These are phyloP conservation scores for Marmota flaviventris DNA, from an alignment of 2,113 vertebrate species.

Conservation along the genomic window DNA sequence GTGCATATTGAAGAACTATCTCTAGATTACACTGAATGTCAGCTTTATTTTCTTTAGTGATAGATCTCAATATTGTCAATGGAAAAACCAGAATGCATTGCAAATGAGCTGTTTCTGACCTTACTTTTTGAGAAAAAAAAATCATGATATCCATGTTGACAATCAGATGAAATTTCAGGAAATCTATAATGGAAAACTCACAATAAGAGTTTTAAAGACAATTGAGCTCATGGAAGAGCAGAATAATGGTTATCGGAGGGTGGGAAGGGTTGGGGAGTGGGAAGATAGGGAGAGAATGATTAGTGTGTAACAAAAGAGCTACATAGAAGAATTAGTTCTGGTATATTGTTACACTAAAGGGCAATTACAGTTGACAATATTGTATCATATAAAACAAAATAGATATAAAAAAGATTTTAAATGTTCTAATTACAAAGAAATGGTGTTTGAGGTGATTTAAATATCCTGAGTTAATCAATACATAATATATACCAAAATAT, in stretches of 20 bases:
- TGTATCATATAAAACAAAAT: not conserved
- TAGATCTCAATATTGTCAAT: slow-evolving; percentile 68
- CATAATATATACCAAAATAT: not conserved
- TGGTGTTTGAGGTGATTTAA: not conserved
- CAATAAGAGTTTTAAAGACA: not conserved
- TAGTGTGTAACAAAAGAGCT: not conserved
- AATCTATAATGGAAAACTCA: slow-evolving; percentile 7
- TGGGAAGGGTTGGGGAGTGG: not conserved
- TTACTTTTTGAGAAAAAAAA: not conserved
- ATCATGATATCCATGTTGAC: not conserved
- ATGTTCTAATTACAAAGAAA: not conserved
- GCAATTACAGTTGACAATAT: not conserved
- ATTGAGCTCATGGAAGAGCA: not conserved
- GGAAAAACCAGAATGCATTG: slow-evolving; percentile 66
- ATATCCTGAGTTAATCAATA: not conserved
- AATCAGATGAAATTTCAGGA: slow-evolving; percentile 74
- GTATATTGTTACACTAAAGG: not conserved
- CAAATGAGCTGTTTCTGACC: not conserved
- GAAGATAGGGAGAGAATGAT: not conserved
- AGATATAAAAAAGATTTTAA: not conserved
- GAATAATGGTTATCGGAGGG: not conserved
- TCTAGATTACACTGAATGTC: slow-evolving; percentile 32
- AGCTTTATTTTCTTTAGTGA: slow-evolving; percentile 77
- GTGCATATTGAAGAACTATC: slow-evolving; percentile 77
- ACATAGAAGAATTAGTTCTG: not conserved